Conservation (phyloP, 2,113 vertebrate species). For the Hippopotamus amphibius region DNA sequence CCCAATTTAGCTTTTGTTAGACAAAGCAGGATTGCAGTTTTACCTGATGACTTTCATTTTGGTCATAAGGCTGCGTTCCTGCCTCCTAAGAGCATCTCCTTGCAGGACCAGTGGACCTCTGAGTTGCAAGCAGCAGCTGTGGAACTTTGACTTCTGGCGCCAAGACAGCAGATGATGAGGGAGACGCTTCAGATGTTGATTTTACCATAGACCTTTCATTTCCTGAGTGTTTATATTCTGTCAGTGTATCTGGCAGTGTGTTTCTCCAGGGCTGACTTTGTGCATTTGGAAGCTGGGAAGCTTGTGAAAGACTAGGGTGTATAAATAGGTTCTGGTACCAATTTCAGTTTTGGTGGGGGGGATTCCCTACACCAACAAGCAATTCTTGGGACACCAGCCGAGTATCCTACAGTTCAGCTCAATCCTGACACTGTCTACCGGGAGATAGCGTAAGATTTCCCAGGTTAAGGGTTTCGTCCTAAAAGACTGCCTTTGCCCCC, state of each 20-base stretch:
- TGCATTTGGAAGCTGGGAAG: background rate
- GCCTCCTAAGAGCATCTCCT: background rate
- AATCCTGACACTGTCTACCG: too few relatives aligned
- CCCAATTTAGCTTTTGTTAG: background rate
- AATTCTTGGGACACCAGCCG: background rate
- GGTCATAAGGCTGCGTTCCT: background rate
- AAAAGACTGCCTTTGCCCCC: background rate
- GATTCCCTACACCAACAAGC: background rate
- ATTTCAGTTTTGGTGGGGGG: background rate
- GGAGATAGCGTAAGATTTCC: too few relatives aligned
- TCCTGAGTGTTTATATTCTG: background rate
- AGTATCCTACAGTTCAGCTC: too few relatives aligned
- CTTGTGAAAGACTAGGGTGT: background rate
- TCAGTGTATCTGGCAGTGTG: fast-evolving
- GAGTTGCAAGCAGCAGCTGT: background rate
- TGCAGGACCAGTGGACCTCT: background rate
- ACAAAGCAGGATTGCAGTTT: background rate
- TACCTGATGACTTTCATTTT: background rate
- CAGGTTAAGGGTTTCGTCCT: background rate
- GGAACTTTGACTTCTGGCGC: background rate
- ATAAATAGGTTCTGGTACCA: background rate
- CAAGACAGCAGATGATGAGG: background rate
- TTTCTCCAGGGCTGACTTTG: background rate
- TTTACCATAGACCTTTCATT: background rate
- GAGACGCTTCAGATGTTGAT: background rate